Evolutionary conservation across 2,113 vertebrate genomes (phyloP), one percentile per base, ranked within the genome.

Genomic region (Zapus hudsonius): DNA sequence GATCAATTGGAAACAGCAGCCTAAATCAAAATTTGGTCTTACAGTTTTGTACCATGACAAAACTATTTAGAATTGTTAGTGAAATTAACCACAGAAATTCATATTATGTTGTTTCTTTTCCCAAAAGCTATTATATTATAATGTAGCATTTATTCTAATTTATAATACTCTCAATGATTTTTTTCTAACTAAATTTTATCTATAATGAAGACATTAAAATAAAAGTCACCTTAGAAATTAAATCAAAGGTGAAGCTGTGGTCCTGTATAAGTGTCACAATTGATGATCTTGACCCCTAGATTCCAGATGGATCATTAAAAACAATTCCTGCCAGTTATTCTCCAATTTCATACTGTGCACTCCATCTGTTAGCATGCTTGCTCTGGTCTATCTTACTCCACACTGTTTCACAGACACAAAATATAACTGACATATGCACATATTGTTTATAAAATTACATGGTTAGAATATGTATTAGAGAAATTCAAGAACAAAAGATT

Each of bases 221-320:
- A 57, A 92, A 89, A 91, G 88, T 91, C 95, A 96, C 86, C 83
- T 96, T 92, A 91, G 76, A 87, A 93, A 91, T 79, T 75, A 92
- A 91, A 74, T 57, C 31, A 87, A 85, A 93, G 92, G 73, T 85
- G 84, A 95, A 44, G 44, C 19, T 90, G 13, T 94, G 63, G 44
- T 87, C 91, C 70, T 76, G 20, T 57, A 36, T 47, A 91, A 64
- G 69, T 84, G 55, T 94, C 93, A 87, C 19, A 96, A 96, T 92
- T 94, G 87, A 96, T 95, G 91, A 95, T 95, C 87, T 95, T 97
- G 95, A 97, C 94, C 95, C 90, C 74, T 95, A 69, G 61, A 79
- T 92, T 97, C 95, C 97, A 96, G 95, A 92, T 97, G 92, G 95
- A 95, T 95, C 95, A 90, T 95, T 95, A 90, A 78, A 78, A 93